Evolutionary conservation across 2,113 vertebrate species (phyloP).

Genomic region (Camarhynchus parvulus): DNA sequence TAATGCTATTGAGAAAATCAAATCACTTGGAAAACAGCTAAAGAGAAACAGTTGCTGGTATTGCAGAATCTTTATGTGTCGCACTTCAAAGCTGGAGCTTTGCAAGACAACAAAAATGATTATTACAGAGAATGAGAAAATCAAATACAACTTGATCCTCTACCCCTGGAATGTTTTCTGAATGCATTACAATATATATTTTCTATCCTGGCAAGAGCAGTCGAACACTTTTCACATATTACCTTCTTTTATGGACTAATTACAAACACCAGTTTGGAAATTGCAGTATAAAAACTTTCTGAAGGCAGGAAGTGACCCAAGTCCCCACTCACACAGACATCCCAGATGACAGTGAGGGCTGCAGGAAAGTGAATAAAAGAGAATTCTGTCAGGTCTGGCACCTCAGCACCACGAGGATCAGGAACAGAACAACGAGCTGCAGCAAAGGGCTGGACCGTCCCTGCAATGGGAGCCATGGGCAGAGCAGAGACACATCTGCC

Average conservation of each 20-base stretch:
- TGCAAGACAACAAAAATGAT: constrained; percentile 29
- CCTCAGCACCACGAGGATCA: too few relatives aligned
- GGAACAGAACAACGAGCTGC: too few relatives aligned
- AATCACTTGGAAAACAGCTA: constrained; percentile 66
- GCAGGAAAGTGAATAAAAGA: neutral
- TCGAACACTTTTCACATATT: neutral
- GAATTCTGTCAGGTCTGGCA: neutral
- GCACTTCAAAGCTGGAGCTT: constrained; percentile 5
- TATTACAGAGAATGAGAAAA: constrained; percentile 37
- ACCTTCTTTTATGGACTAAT: constrained; percentile 19
- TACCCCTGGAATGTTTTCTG: neutral
- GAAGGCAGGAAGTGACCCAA: neutral
- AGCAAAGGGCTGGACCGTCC: too few relatives aligned
- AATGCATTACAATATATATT: constrained; percentile 3
- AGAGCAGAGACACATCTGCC: too few relatives aligned
- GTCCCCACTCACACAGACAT: neutral
- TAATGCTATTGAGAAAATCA: constrained; percentile 57
- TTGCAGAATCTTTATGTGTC: constrained; percentile 3
- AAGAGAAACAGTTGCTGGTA: constrained; percentile 10
- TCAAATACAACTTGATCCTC: constrained; percentile 11
- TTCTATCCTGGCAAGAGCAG: neutral
- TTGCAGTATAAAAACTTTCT: neutral
- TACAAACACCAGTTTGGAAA: constrained; percentile 11
- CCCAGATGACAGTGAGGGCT: rapidly evolving
- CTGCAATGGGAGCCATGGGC: too few relatives aligned